Conservation (phyloP, 2,888 invertebrate species). For the Onchidella celtica region DNA sequence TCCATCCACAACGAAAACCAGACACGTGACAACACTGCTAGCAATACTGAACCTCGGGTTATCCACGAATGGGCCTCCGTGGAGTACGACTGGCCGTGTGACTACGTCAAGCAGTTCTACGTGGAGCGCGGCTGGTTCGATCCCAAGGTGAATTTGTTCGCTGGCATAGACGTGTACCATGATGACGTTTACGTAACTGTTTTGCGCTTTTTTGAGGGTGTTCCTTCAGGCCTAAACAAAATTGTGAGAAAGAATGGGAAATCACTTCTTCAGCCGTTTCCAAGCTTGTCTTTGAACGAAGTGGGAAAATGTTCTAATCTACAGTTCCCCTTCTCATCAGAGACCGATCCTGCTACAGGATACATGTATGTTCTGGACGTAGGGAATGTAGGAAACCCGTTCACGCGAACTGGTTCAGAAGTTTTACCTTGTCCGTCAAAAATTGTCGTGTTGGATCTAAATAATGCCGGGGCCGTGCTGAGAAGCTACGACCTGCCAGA, state of each 20-base stretch:
- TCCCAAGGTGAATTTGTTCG: background rate
- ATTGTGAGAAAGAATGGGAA: background rate
- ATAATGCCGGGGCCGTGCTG: background rate
- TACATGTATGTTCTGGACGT: slow-evolving; percentile 20
- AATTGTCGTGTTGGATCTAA: slow-evolving; percentile 6
- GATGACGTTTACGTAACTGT: slow-evolving; percentile 1
- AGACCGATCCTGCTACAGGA: background rate
- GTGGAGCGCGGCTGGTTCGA: background rate
- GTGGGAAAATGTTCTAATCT: background rate
- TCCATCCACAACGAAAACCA: too few relatives aligned
- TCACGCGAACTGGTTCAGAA: too few relatives aligned
- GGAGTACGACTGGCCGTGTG: slow-evolving; percentile 20
- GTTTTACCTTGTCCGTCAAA: background rate
- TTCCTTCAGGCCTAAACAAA: slow-evolving; percentile 25
- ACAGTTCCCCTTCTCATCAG: background rate
- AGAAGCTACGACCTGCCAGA: slow-evolving; percentile 8
- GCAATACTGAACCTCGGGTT: too few relatives aligned
- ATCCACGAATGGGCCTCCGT: too few relatives aligned
- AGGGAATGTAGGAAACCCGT: too few relatives aligned
- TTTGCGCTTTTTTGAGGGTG: background rate
- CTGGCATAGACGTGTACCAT: slow-evolving; percentile 13
- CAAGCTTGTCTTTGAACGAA: background rate
- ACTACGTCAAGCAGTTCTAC: slow-evolving; percentile 16
- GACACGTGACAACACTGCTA: too few relatives aligned
- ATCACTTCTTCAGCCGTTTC: slow-evolving; percentile 11